phyloP scores from a whole-genome alignment of 2,113 vertebrate species.

The Nymphicus hollandicus region DNA sequence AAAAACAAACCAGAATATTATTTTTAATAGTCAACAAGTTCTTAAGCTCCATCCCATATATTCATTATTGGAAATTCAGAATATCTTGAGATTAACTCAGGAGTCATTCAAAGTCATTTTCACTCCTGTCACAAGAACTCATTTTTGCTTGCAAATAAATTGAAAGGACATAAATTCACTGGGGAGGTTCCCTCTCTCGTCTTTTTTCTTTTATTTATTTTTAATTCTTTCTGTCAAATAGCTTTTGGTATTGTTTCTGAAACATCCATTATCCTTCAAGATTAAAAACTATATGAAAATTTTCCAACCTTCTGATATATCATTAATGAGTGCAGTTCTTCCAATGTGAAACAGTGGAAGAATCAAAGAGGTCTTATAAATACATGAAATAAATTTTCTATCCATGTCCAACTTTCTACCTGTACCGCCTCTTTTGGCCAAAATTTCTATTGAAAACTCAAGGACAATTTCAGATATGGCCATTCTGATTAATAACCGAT shows the following conservation, averaged over 20 bases:
- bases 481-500: not conserved
- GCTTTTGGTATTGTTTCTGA: not conserved
- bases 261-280: not conserved
- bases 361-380: not conserved
- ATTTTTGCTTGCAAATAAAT: not conserved
- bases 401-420: rapidly evolving
- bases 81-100: not conserved
- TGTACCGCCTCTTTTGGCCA: not conserved
- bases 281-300: not conserved
- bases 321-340: not conserved
- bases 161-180: not conserved
- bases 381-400: not conserved
- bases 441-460: not conserved
- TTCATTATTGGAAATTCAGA: not conserved
- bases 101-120: not conserved
- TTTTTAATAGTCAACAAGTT: not conserved
- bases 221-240: slow-evolving; percentile 4
- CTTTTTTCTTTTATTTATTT: not conserved
- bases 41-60: not conserved
- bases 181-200: not conserved
- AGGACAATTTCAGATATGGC: not conserved
- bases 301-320: not conserved
- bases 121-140: not conserved
- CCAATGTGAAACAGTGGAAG: not conserved
- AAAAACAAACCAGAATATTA: not conserved